phyloP scores from a whole-genome alignment of 2,797 vertebrate species.

The Leptatherina wallacei region DNA sequence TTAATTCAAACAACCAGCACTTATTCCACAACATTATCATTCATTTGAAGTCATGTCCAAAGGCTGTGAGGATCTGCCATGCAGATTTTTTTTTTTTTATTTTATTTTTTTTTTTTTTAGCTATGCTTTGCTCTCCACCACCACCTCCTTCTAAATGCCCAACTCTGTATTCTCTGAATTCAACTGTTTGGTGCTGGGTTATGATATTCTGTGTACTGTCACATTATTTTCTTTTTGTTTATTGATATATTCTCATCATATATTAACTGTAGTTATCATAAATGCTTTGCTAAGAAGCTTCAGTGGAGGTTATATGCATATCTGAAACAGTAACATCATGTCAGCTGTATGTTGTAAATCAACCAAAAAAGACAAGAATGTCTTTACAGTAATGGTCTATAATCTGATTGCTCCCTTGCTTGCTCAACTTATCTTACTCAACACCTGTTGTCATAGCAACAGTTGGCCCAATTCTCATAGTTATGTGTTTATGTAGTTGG shows the following conservation, averaged over 20 bases:
- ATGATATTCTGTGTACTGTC: neutral
- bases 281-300: neutral
- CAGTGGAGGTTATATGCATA: neutral
- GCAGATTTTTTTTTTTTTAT: neutral
- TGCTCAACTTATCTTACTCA: constrained; percentile 48
- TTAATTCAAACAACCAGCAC: neutral
- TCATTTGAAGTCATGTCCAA: neutral
- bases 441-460: constrained; percentile 52
- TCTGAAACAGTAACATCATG: neutral
- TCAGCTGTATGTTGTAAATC: neutral
- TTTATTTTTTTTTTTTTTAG: no score
- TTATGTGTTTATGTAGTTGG: constrained; percentile 56
- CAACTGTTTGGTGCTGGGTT: neutral
- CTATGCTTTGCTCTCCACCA: constrained; percentile 27
- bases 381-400: neutral
- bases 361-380: neutral
- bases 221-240: neutral
- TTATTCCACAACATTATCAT: constrained; percentile 1
- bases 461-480: constrained; percentile 43
- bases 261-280: neutral
- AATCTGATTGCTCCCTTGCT: constrained; percentile 42
- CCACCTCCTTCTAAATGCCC: constrained; percentile 6
- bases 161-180: neutral
- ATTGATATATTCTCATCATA: neutral
- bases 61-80: neutral